Conservation (phyloP, 2,113 vertebrate genomes). For the Platanista minor region DNA sequence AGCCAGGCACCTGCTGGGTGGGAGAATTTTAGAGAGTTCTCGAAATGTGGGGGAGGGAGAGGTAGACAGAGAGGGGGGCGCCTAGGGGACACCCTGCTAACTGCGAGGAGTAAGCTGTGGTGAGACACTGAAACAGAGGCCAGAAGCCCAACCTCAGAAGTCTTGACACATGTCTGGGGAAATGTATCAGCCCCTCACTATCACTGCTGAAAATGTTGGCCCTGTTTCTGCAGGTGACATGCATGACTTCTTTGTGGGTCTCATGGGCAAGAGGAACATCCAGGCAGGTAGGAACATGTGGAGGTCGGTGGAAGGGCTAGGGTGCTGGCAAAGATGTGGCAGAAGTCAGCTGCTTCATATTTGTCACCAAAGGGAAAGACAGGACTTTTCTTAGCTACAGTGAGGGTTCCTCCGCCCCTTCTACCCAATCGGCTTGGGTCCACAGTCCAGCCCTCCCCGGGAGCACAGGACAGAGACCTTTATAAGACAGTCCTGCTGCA, state of each 20-base stretch:
- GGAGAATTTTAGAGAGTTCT: not conserved
- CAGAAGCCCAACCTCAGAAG: not conserved
- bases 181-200: not conserved
- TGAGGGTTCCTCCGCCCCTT: not conserved
- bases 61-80: not conserved
- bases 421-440: not conserved
- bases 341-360: not conserved
- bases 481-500: not conserved
- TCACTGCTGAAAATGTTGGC: not conserved
- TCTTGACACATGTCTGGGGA: not conserved
- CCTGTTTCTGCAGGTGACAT: conserved; percentile 86
- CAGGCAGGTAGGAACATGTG: conserved; percentile 78
- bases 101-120: not conserved
- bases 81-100: not conserved
- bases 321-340: not conserved
- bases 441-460: not conserved
- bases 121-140: not conserved
- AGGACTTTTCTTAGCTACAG: not conserved
- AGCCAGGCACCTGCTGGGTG: not conserved
- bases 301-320: not conserved
- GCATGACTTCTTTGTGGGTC: conserved; percentile 95
- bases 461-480: not conserved
- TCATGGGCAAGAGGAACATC: conserved; percentile 91
- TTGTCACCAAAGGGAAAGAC: not conserved
- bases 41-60: not conserved